Base-by-base conservation (phyloP, 2,888 invertebrate species). In the Magallana nippona region DNA sequence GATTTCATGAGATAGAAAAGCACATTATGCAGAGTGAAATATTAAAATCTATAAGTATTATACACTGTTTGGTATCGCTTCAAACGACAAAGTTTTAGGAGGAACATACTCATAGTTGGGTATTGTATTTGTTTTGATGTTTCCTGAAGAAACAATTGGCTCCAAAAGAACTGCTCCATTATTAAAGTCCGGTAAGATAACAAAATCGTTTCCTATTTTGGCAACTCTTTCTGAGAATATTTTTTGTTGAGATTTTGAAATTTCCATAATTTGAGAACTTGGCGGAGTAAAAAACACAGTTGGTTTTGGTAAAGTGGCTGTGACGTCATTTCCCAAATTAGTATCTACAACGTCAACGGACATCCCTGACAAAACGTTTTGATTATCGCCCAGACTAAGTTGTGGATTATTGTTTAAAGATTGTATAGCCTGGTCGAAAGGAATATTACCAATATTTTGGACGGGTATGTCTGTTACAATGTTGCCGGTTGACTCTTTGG, bases 141-240 rank as follows among this genome's bases (percentile, higher is more conserved):
- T 27, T 3, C 71, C 22, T 1, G 71, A 22, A 71, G 71, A 15
- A 11, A 71, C 32, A 71, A 71, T 71, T 27, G 71, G 71, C 15
- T 71, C 71, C 32, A 71, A 22, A 71, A 71, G 71, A 71, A 71
- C 27, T 71, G 71, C 71, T 11, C 71, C 71, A 13, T 27, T 71
- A 15, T 71, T 27, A 27, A 71, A 71, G 15, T 71, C 71, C 32
- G 71, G 71, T 2, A 71, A 32, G 32, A 71, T 27, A 5, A 71
- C 27, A 27, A 71, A 71, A 27, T 71, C 71, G 27, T 71, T 71
- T 10, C 71, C 71, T 27, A 71, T 71, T 71, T 32, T 71, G 5
- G 71, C 71, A 22, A 71, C 71, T 71, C 32, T 19, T 71, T 71
- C 71, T 8, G 71, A 27, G 32, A 71, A 27, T 13, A 71, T 15